These are phyloP conservation scores for Cossypha niveicapilla DNA, from an alignment of 2,797 vertebrate species.

Conservation along the genomic window DNA sequence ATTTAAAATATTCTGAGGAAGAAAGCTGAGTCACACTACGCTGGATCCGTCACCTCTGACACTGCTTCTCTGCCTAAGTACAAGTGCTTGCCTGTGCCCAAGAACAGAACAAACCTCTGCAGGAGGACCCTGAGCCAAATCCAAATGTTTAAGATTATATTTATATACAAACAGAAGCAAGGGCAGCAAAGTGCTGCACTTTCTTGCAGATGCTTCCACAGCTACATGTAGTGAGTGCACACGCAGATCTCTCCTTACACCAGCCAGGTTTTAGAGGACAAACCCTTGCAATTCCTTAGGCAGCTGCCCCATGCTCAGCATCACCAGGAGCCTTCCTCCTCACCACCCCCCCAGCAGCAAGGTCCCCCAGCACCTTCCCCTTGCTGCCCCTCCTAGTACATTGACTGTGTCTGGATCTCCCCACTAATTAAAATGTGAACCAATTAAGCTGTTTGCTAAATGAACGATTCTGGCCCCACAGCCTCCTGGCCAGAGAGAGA, in stretches of 20 bases:
- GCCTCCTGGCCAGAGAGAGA: background rate
- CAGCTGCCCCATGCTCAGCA: background rate
- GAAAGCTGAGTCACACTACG: conserved; percentile 35
- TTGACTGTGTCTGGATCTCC: background rate
- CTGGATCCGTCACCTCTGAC: background rate
- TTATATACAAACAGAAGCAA: background rate
- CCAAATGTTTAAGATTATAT: background rate
- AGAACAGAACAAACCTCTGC: background rate
- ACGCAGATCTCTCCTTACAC: rapidly evolving
- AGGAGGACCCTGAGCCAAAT: background rate
- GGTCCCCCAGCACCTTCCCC: background rate
- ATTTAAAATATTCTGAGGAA: background rate
- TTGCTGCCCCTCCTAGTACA: background rate
- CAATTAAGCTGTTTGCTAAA: conserved; percentile 51
- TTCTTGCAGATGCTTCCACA: background rate
- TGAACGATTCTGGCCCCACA: conserved; percentile 19
- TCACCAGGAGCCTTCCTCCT: background rate
- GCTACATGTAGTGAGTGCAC: rapidly evolving
- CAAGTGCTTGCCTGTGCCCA: background rate
- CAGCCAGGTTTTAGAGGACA: background rate
- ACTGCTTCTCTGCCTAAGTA: background rate
- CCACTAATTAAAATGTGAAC: conserved; percentile 22
- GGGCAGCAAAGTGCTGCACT: background rate
- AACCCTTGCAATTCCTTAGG: background rate
- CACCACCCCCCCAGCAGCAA: rapidly evolving